Evolutionary conservation across 2,797 vertebrate genomes (phyloP).

Genomic region (Carapus acus): DNA sequence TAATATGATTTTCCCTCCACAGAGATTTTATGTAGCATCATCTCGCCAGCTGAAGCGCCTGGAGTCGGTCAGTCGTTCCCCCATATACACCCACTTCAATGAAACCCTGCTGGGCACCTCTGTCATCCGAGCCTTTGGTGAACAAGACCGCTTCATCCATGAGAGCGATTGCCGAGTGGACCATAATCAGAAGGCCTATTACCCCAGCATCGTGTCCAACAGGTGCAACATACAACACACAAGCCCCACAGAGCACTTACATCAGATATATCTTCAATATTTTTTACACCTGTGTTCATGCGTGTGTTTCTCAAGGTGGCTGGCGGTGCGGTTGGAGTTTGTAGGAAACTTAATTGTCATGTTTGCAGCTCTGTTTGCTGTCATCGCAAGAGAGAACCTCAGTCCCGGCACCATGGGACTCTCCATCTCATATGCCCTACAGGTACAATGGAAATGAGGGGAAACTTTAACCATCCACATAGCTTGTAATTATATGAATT

Average conservation of each 20-base stretch:
- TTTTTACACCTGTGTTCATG: neutral
- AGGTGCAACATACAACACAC: slow-evolving; percentile 75
- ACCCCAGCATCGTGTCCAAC: slow-evolving; percentile 91
- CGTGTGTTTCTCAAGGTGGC: slow-evolving; percentile 76
- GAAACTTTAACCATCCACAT: no score
- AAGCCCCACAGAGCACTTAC: no score
- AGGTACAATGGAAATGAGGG: slow-evolving; percentile 79
- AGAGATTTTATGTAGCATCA: slow-evolving; percentile 94
- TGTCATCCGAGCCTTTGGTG: slow-evolving; percentile 87
- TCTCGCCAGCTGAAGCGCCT: slow-evolving; percentile 92
- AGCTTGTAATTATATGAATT: no score
- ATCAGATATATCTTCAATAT: neutral
- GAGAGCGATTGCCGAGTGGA: slow-evolving; percentile 87
- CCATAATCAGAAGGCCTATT: slow-evolving; percentile 93
- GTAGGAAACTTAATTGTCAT: slow-evolving; percentile 91
- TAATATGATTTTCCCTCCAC: neutral
- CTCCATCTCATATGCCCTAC: slow-evolving; percentile 88
- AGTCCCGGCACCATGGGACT: slow-evolving; percentile 88
- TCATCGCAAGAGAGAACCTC: slow-evolving; percentile 80
- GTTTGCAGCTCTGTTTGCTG: slow-evolving; percentile 85
- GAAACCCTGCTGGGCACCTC: slow-evolving; percentile 90
- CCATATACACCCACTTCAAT: slow-evolving; percentile 91
- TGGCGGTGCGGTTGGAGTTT: slow-evolving; percentile 86
- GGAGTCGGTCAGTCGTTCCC: slow-evolving; percentile 91
- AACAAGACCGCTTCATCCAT: slow-evolving; percentile 83